A percentile compares a stretch with the other conserved stretches of the same genome.
Conservation (phyloP, 2,797 vertebrate genomes). For the Cuculus canorus region DNA sequence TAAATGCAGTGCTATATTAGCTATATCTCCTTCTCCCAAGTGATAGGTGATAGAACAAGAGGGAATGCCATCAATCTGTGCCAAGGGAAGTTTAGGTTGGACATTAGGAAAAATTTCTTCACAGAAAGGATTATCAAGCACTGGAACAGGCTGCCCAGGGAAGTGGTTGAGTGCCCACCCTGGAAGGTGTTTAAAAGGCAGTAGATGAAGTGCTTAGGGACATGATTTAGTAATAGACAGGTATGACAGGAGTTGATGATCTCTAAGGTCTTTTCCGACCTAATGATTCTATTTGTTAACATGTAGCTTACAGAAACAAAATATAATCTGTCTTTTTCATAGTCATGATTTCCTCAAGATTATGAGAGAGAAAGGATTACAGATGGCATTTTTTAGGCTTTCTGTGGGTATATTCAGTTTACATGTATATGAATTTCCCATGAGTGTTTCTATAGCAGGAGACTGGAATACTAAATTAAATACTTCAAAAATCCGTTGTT, state of each 20-base stretch:
- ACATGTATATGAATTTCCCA: background rate
- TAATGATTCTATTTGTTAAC: background rate
- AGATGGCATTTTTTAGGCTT: background rate
- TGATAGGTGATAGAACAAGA: too few relatives aligned
- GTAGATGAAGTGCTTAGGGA: too few relatives aligned
- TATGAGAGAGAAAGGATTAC: background rate
- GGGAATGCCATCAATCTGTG: too few relatives aligned
- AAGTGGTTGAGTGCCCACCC: too few relatives aligned
- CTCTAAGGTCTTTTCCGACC: too few relatives aligned
- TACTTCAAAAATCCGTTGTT: background rate
- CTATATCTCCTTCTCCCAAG: background rate
- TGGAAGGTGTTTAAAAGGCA: too few relatives aligned
- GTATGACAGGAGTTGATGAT: too few relatives aligned
- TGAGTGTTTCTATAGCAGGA: background rate
- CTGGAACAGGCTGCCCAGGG: too few relatives aligned
- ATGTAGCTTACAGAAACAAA: background rate
- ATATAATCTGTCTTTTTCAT: background rate
- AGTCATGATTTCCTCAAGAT: slow-evolving; percentile 23
- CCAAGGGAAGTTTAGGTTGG: too few relatives aligned
- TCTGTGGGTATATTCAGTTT: background rate
- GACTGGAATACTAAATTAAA: background rate
- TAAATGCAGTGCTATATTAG: background rate
- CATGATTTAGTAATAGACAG: too few relatives aligned
- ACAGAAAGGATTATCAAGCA: too few relatives aligned
- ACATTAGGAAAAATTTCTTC: too few relatives aligned